Percentiles rank a stretch among this genome's conserved stretches.
Evolutionary conservation across 2,888 invertebrate genomes (phyloP).

Genomic region (Yponomeuta evonymella): DNA sequence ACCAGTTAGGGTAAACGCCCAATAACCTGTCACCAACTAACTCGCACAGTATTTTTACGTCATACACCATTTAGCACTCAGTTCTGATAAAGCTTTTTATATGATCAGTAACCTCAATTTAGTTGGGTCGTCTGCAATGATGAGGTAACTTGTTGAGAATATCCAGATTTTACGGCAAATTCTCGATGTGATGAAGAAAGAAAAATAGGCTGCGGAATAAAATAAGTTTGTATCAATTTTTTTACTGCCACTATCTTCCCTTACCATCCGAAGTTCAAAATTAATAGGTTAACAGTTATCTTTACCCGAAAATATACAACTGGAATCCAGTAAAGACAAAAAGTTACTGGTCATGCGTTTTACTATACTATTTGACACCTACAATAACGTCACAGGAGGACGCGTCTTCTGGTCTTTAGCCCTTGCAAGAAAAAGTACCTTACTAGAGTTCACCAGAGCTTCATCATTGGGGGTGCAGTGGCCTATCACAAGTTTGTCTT

Average conservation of each 20-base stretch:
- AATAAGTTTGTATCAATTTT: no score
- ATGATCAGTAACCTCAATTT: no score
- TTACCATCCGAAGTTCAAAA: no score
- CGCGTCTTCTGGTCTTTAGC: neutral
- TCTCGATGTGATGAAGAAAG: no score
- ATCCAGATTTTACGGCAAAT: no score
- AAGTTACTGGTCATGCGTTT: neutral
- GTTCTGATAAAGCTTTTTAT: neutral
- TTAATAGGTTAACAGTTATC: no score
- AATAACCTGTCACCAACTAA: constrained; percentile 28
- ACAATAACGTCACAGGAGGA: neutral
- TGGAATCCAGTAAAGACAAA: neutral
- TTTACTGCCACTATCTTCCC: no score
- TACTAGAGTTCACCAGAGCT: neutral
- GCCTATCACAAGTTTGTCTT: neutral
- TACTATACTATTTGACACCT: neutral
- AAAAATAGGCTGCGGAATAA: no score
- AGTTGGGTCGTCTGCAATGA: no score
- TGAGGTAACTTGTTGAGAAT: no score
- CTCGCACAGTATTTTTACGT: neutral
- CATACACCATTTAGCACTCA: neutral
- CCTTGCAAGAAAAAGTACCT: neutral
- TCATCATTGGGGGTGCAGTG: neutral
- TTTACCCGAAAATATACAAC: neutral
- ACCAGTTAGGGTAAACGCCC: constrained; percentile 35